Base-by-base conservation (phyloP, 2,888 invertebrate species). In the Conops quadrifasciatus region DNA sequence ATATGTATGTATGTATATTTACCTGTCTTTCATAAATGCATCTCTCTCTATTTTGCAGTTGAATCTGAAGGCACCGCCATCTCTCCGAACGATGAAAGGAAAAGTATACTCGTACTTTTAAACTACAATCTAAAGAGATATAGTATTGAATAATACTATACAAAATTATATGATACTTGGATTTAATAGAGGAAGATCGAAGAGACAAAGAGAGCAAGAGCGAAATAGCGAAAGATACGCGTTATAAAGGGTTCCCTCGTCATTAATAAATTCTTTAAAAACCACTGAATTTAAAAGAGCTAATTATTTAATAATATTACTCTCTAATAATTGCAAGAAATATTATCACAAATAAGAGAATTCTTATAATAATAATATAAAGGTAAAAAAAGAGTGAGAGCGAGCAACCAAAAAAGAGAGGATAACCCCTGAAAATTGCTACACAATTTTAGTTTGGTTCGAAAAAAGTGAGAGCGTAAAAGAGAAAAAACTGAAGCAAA, bases 31-130 rank as follows among this genome's bases (percentile, higher is more conserved):
- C 43, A 21, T 16, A 16, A n/a, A n/a, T n/a, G n/a, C n/a, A n/a
- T n/a, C 49, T 43, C 21, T 47, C 24, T 21, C 36, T 43, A 47
- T 45, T 59, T 59, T 53, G 0, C 59, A 67, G 67, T 26, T 59
- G 28, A 59, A 58, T 45, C 26, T 9, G 36, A 56, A 24, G 24
- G 16, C 16, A 56, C 5, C 64, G n/a, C 2, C 65, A 53, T 51
- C 47, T 26, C 47, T 67, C 58, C 36, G 45, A 58, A 67, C 26
- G 45, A 26, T 19, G 28, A n/a, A n/a, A n/a, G 9, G 19, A 30
- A 26, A 26, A 60, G 36, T 36, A 9, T 7, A 30, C 1, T n/a
- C n/a, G 60, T 19, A 62, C 16, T 36, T 13, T 21, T 19, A 19
- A 43, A 30, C 5, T n/a, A n/a, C n/a, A n/a, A n/a, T n/a, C n/a